Conservation (phyloP, 2,113 vertebrate genomes). For the Nibea coibor region DNA sequence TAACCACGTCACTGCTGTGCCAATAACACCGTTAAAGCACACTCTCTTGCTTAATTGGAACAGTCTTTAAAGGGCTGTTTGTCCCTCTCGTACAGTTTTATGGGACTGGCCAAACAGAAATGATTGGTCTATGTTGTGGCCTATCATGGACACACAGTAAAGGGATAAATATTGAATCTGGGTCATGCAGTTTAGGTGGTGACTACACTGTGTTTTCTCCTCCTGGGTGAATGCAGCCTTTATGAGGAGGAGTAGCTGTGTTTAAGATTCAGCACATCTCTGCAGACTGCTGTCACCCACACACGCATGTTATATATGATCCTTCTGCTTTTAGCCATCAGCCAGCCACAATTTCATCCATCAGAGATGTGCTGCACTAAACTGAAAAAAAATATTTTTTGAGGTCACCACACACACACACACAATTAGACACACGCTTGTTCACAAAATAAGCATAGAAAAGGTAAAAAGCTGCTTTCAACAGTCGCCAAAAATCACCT, state of each 20-base stretch:
- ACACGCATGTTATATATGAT: constrained; percentile 47
- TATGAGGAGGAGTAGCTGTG: constrained; percentile 46
- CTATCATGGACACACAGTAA: no score
- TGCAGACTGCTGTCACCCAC: constrained; percentile 60
- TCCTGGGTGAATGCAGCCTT: constrained; percentile 56
- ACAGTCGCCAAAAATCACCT: constrained; percentile 9
- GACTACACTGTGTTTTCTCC: constrained; percentile 27
- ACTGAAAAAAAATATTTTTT: constrained; percentile 30
- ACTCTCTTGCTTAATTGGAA: no score
- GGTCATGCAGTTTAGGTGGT: constrained; percentile 18
- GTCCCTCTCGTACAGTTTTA: neutral
- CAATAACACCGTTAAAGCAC: no score
- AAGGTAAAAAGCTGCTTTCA: constrained; percentile 19
- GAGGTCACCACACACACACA: neutral
- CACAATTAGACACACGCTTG: neutral
- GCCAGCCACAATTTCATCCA: constrained; percentile 49
- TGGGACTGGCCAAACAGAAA: neutral
- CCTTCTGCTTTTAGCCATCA: constrained; percentile 37
- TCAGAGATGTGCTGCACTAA: constrained; percentile 13
- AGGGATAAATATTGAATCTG: constrained; percentile 1
- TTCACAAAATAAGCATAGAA: neutral
- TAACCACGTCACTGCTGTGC: no score
- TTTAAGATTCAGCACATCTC: constrained; percentile 68
- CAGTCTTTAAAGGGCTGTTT: neutral
- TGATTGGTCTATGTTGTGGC: no score